A percentile compares a stretch with the other conserved stretches of the same genome.
Conservation (phyloP, 2,113 vertebrate species). For the Tetrax tetrax region DNA sequence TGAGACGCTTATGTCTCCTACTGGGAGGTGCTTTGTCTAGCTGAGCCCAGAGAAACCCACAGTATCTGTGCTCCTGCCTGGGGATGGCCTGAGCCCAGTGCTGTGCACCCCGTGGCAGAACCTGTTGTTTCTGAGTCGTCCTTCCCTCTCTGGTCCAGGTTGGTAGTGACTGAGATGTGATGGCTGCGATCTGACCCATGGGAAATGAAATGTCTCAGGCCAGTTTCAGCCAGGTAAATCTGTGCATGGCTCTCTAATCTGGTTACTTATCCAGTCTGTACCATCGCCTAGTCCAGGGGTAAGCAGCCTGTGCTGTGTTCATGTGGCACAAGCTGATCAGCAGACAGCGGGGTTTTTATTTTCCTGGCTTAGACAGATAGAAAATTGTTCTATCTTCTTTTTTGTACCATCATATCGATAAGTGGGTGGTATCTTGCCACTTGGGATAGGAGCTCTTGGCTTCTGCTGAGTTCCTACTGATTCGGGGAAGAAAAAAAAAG, state of each 20-base stretch:
- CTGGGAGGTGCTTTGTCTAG: neutral
- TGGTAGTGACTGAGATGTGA: conserved; percentile 61
- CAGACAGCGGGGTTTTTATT: neutral
- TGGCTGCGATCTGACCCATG: conserved; percentile 51
- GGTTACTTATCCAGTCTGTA: conserved; percentile 36
- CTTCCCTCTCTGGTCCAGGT: conserved; percentile 64
- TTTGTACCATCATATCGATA: neutral
- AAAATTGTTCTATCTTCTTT: neutral
- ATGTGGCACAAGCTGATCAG: neutral
- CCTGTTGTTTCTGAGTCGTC: conserved; percentile 42
- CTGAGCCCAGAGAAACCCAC: neutral
- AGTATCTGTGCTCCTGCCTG: neutral
- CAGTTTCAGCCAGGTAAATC: conserved; percentile 68
- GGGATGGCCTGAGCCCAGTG: neutral
- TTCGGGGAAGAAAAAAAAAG: neutral
- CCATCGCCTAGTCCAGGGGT: neutral
- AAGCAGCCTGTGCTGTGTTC: neutral
- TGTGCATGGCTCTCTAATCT: conserved; percentile 38
- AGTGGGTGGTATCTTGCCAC: neutral
- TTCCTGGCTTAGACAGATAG: neutral
- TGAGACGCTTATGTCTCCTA: neutral
- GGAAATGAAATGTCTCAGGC: conserved; percentile 63
- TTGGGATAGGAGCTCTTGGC: neutral
- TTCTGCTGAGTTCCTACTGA: neutral
- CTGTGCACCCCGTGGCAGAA: neutral